These are phyloP conservation scores for Melanophora roralis DNA, from an alignment of 2,888 invertebrate species.

Conservation along the genomic window DNA sequence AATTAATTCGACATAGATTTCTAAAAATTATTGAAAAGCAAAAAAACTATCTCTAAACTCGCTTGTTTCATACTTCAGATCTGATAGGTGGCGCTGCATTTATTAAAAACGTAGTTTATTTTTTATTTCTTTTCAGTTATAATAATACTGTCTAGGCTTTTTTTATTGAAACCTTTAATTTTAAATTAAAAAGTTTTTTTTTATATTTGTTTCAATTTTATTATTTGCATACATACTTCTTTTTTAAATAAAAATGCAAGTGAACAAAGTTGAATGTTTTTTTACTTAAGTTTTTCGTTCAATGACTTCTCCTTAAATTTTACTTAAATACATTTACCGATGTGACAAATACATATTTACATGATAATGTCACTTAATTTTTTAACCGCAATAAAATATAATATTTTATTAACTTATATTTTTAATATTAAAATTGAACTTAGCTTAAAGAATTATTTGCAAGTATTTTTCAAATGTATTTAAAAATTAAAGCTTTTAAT, in stretches of 20 bases:
- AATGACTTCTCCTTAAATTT: conserved; percentile 44
- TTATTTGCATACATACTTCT: background rate
- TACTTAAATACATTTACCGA: conserved; percentile 21
- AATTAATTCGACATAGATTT: too few relatives aligned
- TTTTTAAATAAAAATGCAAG: conserved; percentile 26
- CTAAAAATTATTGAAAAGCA: too few relatives aligned
- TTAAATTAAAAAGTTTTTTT: too few relatives aligned
- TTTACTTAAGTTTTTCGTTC: conserved; percentile 30
- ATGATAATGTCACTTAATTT: conserved; percentile 29
- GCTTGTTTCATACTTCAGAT: too few relatives aligned
- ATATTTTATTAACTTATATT: conserved; percentile 25
- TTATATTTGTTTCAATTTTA: background rate
- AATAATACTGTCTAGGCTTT: too few relatives aligned
- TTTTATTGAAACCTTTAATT: too few relatives aligned
- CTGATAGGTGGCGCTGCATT: too few relatives aligned
- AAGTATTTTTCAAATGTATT: background rate
- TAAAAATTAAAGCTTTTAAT: background rate
- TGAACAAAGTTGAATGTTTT: conserved; percentile 23
- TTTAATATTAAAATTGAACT: background rate
- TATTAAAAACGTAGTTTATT: too few relatives aligned
- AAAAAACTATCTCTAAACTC: too few relatives aligned
- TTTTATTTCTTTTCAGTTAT: too few relatives aligned
- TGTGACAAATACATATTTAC: conserved; percentile 36
- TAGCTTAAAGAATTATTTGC: background rate
- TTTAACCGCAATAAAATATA: conserved; percentile 35